These are phyloP conservation scores for Phyllopteryx taeniolatus DNA, from an alignment of 2,113 vertebrate genomes.

Conservation along the genomic window DNA sequence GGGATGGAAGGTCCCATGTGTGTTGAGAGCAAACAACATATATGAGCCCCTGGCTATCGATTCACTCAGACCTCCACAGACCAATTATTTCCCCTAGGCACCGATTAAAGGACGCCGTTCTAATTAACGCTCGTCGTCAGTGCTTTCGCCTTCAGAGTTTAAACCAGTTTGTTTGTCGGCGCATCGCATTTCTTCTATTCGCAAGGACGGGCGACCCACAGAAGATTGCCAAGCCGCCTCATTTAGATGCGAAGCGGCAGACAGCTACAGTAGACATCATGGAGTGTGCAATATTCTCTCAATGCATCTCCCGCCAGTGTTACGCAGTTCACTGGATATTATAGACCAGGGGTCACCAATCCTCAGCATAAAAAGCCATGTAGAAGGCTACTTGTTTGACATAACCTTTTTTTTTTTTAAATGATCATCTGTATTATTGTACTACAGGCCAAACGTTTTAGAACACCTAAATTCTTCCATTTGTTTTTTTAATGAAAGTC, in stretches of 20 bases:
- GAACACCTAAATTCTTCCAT: too few species aligned
- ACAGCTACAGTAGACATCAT: neutral
- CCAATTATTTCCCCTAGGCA: conserved; percentile 43
- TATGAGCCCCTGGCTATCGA: conserved; percentile 32
- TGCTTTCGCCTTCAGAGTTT: conserved; percentile 31
- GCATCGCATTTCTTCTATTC: conserved; percentile 4
- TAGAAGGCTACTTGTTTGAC: neutral
- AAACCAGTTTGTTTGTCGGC: neutral
- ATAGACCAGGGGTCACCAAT: neutral
- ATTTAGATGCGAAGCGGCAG: neutral
- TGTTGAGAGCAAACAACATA: conserved; percentile 16
- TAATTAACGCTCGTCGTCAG: conserved; percentile 51
- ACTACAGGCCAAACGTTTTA: too few species aligned
- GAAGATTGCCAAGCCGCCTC: neutral
- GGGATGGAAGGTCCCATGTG: conserved; percentile 20
- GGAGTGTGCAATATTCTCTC: neutral
- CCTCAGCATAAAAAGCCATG: neutral
- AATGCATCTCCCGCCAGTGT: neutral
- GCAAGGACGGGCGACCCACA: neutral
- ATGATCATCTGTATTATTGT: too few species aligned
- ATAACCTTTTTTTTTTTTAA: too few species aligned
- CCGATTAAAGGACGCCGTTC: conserved; percentile 31
- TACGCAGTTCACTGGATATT: neutral
- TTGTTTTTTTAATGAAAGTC: too few species aligned
- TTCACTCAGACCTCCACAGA: conserved; percentile 29